Evolutionary conservation across 2,888 invertebrate genomes (phyloP).

Genomic region (Cantharis rustica): DNA sequence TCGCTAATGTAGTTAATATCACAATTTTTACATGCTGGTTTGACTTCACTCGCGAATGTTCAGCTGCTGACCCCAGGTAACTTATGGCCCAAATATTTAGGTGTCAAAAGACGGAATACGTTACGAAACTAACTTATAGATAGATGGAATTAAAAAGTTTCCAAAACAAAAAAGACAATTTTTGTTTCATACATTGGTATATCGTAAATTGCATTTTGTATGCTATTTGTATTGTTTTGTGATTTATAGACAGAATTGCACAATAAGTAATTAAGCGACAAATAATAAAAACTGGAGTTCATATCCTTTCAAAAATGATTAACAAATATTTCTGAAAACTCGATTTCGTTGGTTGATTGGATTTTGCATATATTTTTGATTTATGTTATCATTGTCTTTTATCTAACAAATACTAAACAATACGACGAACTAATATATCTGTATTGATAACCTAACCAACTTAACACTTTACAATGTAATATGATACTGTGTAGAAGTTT

Average conservation of each 20-base stretch:
- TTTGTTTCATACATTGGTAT: not conserved
- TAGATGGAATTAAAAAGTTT: not conserved
- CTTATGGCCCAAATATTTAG: too few species aligned
- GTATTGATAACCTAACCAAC: not conserved
- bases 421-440: not conserved
- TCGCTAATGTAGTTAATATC: not conserved
- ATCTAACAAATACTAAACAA: not conserved
- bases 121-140: too few species aligned
- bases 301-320: not conserved
- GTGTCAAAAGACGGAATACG: too few species aligned
- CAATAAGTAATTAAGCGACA: not conserved
- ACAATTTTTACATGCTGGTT: too few species aligned
- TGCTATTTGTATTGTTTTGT: not conserved
- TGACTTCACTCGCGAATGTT: too few species aligned
- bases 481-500: not conserved
- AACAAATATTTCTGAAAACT: not conserved
- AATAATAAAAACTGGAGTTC: not conserved
- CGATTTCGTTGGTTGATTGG: not conserved
- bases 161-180: not conserved
- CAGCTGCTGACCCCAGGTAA: too few species aligned
- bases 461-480: not conserved
- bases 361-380: not conserved
- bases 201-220: not conserved
- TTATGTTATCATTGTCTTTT: not conserved
- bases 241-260: not conserved